These are phyloP conservation scores for Psittacus erithacus DNA, from an alignment of 2,113 vertebrate species.

Conservation along the genomic window DNA sequence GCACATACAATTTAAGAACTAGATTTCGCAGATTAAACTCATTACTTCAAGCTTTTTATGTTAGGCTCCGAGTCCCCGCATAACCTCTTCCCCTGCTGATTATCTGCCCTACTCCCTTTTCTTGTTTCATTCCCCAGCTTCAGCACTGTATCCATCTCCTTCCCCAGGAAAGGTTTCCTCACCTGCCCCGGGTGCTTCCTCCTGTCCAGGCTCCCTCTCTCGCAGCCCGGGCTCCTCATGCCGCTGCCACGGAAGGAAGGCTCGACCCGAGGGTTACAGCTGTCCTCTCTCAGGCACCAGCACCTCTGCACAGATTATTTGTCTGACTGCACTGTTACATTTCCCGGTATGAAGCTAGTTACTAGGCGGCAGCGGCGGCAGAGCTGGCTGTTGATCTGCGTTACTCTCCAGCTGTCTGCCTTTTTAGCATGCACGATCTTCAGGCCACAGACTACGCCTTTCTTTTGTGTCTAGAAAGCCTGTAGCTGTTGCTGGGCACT, in stretches of 20 bases:
- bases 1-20: conserved; percentile 53
- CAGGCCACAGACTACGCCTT: conserved; percentile 68
- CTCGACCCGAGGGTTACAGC: neutral
- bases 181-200: conserved; percentile 5
- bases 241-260: neutral
- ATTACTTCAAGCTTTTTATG: conserved; percentile 54
- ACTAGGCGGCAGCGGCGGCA: neutral
- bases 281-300: neutral
- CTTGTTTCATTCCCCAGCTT: neutral
- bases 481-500: conserved; percentile 37
- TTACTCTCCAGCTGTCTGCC: conserved; percentile 50
- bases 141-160: neutral
- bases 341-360: neutral
- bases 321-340: neutral
- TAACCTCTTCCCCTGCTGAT: conserved; percentile 40
- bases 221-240: conserved; percentile 4
- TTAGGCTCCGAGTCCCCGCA: neutral
- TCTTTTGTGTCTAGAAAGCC: conserved; percentile 67
- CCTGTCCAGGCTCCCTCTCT: neutral
- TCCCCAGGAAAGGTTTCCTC: neutral
- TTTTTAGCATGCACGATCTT: conserved; percentile 65
- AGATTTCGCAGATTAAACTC: conserved; percentile 56
- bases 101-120: neutral
- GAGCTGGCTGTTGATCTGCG: neutral
- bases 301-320: neutral